A percentile compares a stretch with the other conserved stretches of the same genome.
phyloP scores from a whole-genome alignment of 2,113 vertebrate species.

The Procavia capensis region DNA sequence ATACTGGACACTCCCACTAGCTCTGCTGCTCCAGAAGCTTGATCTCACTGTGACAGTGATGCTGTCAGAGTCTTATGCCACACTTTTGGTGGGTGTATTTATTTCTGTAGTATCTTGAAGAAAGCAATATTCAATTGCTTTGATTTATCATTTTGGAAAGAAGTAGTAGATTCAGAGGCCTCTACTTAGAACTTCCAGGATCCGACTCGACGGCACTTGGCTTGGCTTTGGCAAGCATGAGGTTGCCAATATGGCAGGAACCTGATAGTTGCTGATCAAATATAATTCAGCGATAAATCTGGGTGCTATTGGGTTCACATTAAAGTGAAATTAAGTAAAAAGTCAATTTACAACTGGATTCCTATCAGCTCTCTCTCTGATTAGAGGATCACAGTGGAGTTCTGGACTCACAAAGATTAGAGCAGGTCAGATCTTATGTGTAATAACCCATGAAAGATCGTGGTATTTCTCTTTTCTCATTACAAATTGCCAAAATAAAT shows the following conservation, averaged over 20 bases:
- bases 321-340: neutral
- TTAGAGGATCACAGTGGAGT: neutral
- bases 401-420: neutral
- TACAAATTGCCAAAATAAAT: neutral
- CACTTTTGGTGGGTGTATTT: neutral
- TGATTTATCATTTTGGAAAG: neutral
- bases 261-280: neutral
- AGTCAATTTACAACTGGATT: neutral
- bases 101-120: neutral
- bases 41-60: neutral
- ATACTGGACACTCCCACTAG: neutral
- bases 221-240: too few species aligned
- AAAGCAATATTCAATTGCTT: neutral
- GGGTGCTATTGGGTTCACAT: neutral
- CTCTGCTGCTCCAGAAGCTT: neutral
- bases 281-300: neutral
- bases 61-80: neutral
- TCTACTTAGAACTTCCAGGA: neutral
- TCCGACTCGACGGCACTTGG: too few species aligned
- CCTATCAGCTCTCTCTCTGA: neutral
- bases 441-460: neutral
- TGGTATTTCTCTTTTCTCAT: neutral
- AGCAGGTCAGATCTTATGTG: neutral
- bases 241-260: neutral
- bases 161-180: neutral